Conservation (phyloP, 2,113 vertebrate genomes). For the Ploceus nigricollis region DNA sequence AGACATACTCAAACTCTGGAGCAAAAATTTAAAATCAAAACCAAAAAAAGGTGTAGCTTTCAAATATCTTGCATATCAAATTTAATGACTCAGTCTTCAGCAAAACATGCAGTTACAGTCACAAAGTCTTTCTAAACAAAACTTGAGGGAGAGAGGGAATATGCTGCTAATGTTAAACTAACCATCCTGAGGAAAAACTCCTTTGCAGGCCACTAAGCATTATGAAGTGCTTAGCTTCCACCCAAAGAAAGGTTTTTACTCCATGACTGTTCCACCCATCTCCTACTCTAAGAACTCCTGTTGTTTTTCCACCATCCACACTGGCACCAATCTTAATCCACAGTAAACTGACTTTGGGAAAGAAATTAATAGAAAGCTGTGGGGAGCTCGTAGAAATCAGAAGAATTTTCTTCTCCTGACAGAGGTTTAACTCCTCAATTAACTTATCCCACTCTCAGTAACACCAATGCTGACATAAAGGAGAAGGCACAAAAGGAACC, state of each 20-base stretch:
- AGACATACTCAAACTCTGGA: neutral
- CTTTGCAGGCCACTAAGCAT: neutral
- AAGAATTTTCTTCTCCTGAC: neutral
- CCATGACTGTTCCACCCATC: neutral
- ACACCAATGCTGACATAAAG: neutral
- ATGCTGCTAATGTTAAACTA: neutral
- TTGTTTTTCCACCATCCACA: neutral
- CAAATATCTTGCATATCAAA: neutral
- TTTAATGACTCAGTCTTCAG: neutral
- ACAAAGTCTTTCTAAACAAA: neutral
- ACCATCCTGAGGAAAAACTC: neutral
- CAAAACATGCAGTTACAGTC: neutral
- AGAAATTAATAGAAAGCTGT: neutral
- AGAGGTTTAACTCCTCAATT: neutral
- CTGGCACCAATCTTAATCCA: neutral
- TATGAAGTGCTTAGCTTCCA: neutral
- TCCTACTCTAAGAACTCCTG: neutral
- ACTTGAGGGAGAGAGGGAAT: accelerated
- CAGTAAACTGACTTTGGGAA: neutral
- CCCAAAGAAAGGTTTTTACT: neutral
- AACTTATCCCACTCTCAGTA: neutral
- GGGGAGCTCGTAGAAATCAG: neutral
- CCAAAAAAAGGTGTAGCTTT: neutral
- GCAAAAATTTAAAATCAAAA: neutral
- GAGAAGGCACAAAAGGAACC: neutral